A percentile compares a stretch with the other conserved stretches of the same genome.
phyloP scores from a whole-genome alignment of 2,888 invertebrate genomes.

The Xestia sexstrigata region DNA sequence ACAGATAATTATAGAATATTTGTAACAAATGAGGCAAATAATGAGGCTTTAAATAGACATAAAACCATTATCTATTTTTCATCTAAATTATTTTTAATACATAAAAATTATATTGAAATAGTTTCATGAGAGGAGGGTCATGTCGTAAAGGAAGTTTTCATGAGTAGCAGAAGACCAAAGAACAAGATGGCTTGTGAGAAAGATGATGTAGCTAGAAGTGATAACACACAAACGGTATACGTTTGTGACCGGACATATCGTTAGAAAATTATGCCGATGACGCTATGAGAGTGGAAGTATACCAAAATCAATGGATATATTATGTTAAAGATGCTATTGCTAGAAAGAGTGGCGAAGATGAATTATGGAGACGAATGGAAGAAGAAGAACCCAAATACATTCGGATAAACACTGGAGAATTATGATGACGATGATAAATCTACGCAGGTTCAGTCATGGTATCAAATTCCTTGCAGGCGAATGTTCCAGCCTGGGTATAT shows the following conservation, averaged over 20 bases:
- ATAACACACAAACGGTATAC: background rate
- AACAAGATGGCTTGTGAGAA: too few relatives aligned
- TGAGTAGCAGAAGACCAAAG: background rate
- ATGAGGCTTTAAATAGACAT: constrained; percentile 1
- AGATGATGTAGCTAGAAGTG: background rate
- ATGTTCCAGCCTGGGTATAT: constrained; percentile 30
- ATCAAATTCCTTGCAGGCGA: constrained; percentile 28
- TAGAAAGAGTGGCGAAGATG: background rate
- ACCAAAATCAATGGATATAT: background rate
- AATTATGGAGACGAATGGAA: too few relatives aligned
- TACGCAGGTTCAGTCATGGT: constrained; percentile 38
- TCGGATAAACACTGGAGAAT: background rate
- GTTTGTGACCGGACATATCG: background rate
- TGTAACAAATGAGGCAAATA: constrained; percentile 17
- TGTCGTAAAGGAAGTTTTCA: background rate
- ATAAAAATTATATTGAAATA: background rate
- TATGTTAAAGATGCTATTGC: background rate
- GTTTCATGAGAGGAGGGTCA: background rate
- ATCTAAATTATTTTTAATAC: constrained; percentile 10
- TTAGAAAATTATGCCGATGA: background rate
- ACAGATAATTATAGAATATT: background rate
- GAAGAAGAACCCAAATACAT: too few relatives aligned
- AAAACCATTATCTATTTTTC: background rate
- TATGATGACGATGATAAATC: background rate
- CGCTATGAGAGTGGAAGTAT: too few relatives aligned